Base-by-base conservation (phyloP, 2,113 vertebrate genomes). In the Clupea harengus region DNA sequence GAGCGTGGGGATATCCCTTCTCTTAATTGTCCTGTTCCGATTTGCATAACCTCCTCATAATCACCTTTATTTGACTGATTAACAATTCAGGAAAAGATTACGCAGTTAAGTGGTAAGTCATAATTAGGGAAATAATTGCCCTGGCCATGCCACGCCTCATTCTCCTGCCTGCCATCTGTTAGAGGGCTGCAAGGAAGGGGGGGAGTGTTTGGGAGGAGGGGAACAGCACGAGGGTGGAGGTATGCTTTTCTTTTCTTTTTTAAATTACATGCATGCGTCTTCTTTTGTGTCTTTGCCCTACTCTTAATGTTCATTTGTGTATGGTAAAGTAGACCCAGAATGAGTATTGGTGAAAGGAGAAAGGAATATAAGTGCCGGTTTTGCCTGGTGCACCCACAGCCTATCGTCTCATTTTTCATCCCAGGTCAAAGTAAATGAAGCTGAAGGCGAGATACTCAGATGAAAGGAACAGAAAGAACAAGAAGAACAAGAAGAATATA, bases 81-180 rank as follows among this genome's bases (percentile, higher is more conserved):
- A 95, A 94, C 96, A 95, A 96, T 96, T 96, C 95, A 92, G 93
- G 93, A 93, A 95, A 96, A 96, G 95, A 97, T 97, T 97, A 96
- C 96, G 96, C 96, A 95, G 96, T 97, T 97, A 97, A 97, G 96
- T 97, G 95, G 95, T 97, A 97, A 97, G 96, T 98, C 96, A 97
- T 98, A 97, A 98, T 98, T 98, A 97, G 96, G 97, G 96, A 96
- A 97, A 98, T 99, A 98, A 97, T 98, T 97, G 96, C 94, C 96
- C 97, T 97, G 96, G 97, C 95, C 96, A 94, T 95, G 95, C 96
- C 95, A 96, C 95, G 95, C 95, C 95, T 95, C 95, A 95, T 94
- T 95, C 94, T 96, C 95, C 94, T 95, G 94, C 93, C 93, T 95
- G 95, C 97, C 97, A 99, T 97, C 97, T 99, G 97, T 95, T 96